A percentile compares a stretch with the other conserved stretches of the same genome.
Evolutionary conservation across 2,888 invertebrate species (phyloP).

Genomic region (Drosophila macrothrix): DNA sequence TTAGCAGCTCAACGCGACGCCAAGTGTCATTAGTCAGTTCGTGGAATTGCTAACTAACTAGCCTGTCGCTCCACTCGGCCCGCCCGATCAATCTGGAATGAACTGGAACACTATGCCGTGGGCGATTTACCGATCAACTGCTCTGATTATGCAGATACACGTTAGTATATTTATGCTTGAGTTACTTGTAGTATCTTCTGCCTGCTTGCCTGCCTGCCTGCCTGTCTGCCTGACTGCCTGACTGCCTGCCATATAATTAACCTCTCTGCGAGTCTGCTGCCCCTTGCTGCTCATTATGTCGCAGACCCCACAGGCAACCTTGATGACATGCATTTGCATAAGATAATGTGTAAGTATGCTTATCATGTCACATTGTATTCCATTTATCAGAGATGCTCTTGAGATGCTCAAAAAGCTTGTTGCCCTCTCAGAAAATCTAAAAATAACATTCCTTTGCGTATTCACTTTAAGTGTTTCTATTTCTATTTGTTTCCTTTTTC

Average conservation of each 20-base stretch:
- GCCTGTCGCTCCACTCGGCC: slow-evolving; percentile 60
- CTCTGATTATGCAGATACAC: slow-evolving; percentile 66
- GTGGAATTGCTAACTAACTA: slow-evolving; percentile 72
- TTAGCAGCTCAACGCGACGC: slow-evolving; percentile 52
- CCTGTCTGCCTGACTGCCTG: background rate
- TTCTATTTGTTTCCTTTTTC: background rate
- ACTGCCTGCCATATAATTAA: background rate
- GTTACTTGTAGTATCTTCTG: slow-evolving; percentile 10
- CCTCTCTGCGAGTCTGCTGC: slow-evolving; percentile 3
- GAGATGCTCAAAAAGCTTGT: slow-evolving; percentile 2
- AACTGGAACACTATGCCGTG: slow-evolving; percentile 65
- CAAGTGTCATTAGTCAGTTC: slow-evolving; percentile 78
- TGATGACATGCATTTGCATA: slow-evolving; percentile 71
- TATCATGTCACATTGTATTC: slow-evolving; percentile 60
- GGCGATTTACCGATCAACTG: slow-evolving; percentile 69
- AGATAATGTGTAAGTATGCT: slow-evolving; percentile 52
- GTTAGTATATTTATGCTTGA: slow-evolving; percentile 39
- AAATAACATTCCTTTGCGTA: background rate
- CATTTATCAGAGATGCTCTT: slow-evolving; percentile 37
- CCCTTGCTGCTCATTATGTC: slow-evolving; percentile 67
- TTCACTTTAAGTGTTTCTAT: background rate
- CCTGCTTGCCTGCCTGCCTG: background rate
- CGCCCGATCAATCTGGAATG: slow-evolving; percentile 69
- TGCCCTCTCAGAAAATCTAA: background rate
- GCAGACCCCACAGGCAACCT: slow-evolving; percentile 64